Base-by-base conservation (phyloP, 2,113 vertebrate species). In the Nesogale talazaci region DNA sequence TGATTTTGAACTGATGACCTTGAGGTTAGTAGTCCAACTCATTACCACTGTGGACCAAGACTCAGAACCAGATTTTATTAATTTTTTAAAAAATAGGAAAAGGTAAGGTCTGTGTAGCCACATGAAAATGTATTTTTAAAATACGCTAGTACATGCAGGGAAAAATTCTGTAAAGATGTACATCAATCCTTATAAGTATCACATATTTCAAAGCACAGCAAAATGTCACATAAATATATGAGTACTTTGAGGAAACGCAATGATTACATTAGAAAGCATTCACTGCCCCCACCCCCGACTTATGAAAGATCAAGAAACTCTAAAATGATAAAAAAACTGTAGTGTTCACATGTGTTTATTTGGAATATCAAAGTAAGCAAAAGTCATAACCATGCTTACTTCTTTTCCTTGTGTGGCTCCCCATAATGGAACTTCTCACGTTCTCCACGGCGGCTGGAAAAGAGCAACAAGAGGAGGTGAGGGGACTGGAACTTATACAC, bases 371-470 rank as follows among this genome's bases (percentile, higher is more conserved):
- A 95, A 89, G 74, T 78, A 2, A 91, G 94, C 38, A 7, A 93
- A 91, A 85, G 94, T 90, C 34, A 90, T 91, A 67, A 40, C 88
- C 63, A 31, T 16, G 67, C 90, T 96, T 93, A 96, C 95, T 94
- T 95, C 8, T 90, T 78, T 78, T 69, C 63, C 10, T 46, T 74
- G 10, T 16, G 38, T 61, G 59, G 63, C 82, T 86, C 78, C 65
- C 38, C 29, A 23, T 42, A 74, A 69, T 46, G 63, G 86, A 84
- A 29, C 56, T 34, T 11, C 72, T 90, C 83, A 38, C 79, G 56
- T 3, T 52, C 69, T 70, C 61, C 79, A 1, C 27, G 65, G 63
- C 11, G 92, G 78, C 94, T 96, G 74, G 86, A 90, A 92, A 52
- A 52, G 46, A 94, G 57, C 87, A 91, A 96, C 7, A 96, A 31